Evolutionary conservation across 2,888 invertebrate species (phyloP), one percentile per base, ranked within the genome.

Genomic region (Perizoma affinitatum): DNA sequence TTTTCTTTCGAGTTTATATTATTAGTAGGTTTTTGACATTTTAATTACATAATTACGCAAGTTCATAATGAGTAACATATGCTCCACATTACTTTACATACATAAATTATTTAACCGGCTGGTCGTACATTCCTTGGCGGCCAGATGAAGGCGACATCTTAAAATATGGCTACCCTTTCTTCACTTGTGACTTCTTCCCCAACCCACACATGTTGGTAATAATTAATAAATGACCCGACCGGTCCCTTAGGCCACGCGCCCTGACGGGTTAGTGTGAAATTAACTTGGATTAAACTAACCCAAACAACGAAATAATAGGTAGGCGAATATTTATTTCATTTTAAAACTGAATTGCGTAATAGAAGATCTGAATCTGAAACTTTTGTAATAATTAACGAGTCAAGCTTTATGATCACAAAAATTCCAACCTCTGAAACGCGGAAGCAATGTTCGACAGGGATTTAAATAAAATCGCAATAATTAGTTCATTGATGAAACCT

Each of bases 191-290:
- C 81, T 81, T 78, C 78, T 74, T 71, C 79, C 80, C 80, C 75
- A 22, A 75, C 50, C 62, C 72, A 75, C 78, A 74, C 75, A 69
- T 75, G 74, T 68, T 72, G 73, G 82, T 84, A 84, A 86, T 92
- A 92, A 93, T 92, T 93, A 92, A 92, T 92, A 90, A 90, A 91
- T 92, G 92, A 91, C 90, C 88, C 80, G 65, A 70, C 72, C 72
- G 80, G 82, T 75, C 83, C 79, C 83, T 78, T 67, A 76, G 73
- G 77, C 76, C 69, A 65, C 70, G 64, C 64, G 69, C 68, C 73
- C 69, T 69, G 62, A 64, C 71, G 76, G 78, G 77, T 80, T 83
- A 84, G 83, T 86, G 81, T 82, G 75, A 79, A 73, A 80, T 83
- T 82, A 82, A 80, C 62, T 62, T 56, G 52, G 51, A 49, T 64